These are phyloP conservation scores for Penaeus chinensis DNA, from an alignment of 1,140 invertebrate genomes.

Conservation along the genomic window DNA sequence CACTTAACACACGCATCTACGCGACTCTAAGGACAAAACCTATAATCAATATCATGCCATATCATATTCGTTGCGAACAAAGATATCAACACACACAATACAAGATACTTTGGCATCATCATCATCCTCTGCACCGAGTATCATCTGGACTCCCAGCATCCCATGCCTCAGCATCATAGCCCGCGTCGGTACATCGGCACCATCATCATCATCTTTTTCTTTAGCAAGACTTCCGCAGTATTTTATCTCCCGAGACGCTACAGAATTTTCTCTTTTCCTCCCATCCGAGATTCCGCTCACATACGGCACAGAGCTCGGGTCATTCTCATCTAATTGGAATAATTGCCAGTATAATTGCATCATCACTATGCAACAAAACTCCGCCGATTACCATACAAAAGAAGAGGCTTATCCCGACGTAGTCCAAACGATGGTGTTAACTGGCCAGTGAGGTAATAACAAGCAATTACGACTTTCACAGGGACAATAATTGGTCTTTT, in stretches of 20 bases:
- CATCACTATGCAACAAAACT: slow-evolving; percentile 53
- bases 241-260: neutral
- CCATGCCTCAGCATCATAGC: too few relatives aligned
- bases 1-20: too few relatives aligned
- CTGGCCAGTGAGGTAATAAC: slow-evolving; percentile 49
- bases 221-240: neutral
- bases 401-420: slow-evolving; percentile 10
- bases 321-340: slow-evolving; percentile 48
- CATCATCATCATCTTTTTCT: neutral
- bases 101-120: too few relatives aligned
- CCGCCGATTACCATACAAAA: slow-evolving; percentile 53
- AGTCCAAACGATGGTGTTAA: slow-evolving; percentile 45
- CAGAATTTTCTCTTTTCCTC: too few relatives aligned
- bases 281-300: slow-evolving; percentile 20
- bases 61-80: too few relatives aligned
- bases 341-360: slow-evolving; percentile 45
- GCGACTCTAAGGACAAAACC: too few relatives aligned
- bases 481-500: slow-evolving; percentile 59
- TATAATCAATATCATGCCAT: too few relatives aligned
- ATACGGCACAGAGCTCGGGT: slow-evolving; percentile 29
- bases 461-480: slow-evolving; percentile 53
- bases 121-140: too few relatives aligned
- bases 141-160: too few relatives aligned
- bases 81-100: too few relatives aligned
- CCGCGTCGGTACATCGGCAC: too few relatives aligned